Base-by-base conservation (phyloP, 2,113 vertebrate genomes). In the Lepidiolamprologus cunningtoni region DNA sequence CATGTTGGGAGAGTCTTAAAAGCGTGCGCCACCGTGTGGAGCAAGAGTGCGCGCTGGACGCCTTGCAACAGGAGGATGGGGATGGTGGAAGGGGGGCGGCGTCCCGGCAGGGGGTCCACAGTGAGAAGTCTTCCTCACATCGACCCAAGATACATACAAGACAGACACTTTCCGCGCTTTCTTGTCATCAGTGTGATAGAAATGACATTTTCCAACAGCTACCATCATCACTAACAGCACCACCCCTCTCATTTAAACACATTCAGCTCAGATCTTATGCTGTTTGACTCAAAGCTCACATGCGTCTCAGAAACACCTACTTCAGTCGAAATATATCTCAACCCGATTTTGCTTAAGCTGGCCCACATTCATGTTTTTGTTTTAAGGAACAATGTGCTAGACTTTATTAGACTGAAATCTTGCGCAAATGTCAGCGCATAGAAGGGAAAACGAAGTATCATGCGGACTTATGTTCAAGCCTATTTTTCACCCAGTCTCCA, bases 1-100 rank as follows among this genome's bases (percentile, higher is more conserved):
- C 55, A 19, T 83, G 23, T 16, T 50, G 33, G 63, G 28, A 58
- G 79, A 78, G 53, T 33, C 17, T 31, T 61, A 86, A 84, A 28
- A 37, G 57, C 40, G 52, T 68, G 90, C 92, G 89, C 90, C 91
- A 90, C 86, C 85, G 19, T 52, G 89, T 86, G 86, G 89, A 58
- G 37, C 88, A 55, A 40, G 79, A 82, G 58, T 85, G 81, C 84
- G 35, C 71, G 3, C 6, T 6, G 81, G 57, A 40, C 11, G 50
- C 47, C 23, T 86, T 5, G 37, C 28, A 55, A 40, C 12, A 5
- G 8, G 9, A 78, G 26, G 73, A 52, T 52, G 7, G 45, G 14
- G 50, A 55, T 16, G 54, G 21, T 2, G 71, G 28, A 13, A 13
- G 50, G 3, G 13, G 13, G 23, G 40, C 8, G 17, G 37, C 13